Base-by-base conservation (phyloP, 2,888 invertebrate genomes). In the Fabriciana adippe region DNA sequence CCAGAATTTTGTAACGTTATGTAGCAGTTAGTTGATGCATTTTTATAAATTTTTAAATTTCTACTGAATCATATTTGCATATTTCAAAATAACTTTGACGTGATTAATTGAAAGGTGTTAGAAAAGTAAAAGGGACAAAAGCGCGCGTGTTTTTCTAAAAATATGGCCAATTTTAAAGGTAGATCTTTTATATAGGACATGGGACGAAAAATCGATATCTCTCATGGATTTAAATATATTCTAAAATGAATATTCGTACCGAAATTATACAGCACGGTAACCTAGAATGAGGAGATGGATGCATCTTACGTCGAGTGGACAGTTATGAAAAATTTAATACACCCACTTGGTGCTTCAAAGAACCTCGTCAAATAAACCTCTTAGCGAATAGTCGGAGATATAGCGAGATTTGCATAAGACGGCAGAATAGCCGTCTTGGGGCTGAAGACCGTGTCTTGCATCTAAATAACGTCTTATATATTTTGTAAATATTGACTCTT, bases 401-500 rank as follows among this genome's bases (percentile, higher is more conserved):
- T 84, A 81, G 80, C 75, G 70, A 77, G 81, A 90, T 90, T 90
- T 89, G 88, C 90, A 90, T 90, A 89, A 88, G 85, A 85, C 86
- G 86, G 84, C 82, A 76, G 81, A 80, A 80, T 81, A 82, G 81
- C 79, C 82, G 78, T 83, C 82, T 70, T 80, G 79, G 82, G 83
- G 81, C 81, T 81, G 82, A 79, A 81, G 87, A 86, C 88, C 91
- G 90, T 90, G 91, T 88, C 87, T 84, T 80, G 91, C 90, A 91
- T 92, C 88, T 88, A 89, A 91, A 92, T 91, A 89, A 85, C 88
- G 88, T 87, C 88, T 91, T 92, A 91, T 89, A 87, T 90, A 41
- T 41, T 41, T 88, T 87, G 88, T 90, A 90, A 92, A 92, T 90
- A 92, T 92, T 92, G 89, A 89, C 91, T 87, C 82, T 84, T 81